Evolutionary conservation across 2,113 vertebrate genomes (phyloP).

Genomic region (Azemiops feae): DNA sequence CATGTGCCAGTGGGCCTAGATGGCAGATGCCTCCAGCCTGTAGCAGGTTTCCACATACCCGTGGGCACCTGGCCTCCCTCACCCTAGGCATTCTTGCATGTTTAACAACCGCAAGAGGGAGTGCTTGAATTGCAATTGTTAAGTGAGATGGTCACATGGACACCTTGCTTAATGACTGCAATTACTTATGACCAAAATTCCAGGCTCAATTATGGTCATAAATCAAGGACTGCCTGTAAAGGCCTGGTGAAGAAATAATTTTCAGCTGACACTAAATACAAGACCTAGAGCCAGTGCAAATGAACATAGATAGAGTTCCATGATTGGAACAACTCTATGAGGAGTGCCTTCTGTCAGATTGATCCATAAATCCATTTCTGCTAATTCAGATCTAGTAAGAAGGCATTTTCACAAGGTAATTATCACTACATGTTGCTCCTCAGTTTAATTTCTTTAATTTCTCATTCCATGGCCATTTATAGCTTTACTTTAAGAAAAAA

Average conservation of each 20-base stretch:
- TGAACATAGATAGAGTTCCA: neutral
- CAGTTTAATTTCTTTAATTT: neutral
- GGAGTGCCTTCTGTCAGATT: neutral
- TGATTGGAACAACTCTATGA: neutral
- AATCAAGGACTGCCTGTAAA: neutral
- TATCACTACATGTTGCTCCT: neutral
- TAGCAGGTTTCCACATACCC: neutral
- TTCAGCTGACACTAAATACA: neutral
- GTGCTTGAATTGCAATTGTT: neutral
- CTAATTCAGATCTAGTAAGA: neutral
- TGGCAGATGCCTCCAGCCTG: neutral
- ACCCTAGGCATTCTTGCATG: neutral
- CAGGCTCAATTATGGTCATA: neutral
- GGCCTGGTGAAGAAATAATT: neutral
- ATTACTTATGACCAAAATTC: neutral
- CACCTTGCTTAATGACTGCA: neutral
- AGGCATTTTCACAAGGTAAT: neutral
- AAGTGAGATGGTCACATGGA: neutral
- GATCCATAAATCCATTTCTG: neutral
- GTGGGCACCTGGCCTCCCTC: neutral
- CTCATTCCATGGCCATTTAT: neutral
- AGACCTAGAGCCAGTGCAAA: neutral
- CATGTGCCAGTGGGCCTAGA: neutral
- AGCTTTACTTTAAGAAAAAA: neutral
- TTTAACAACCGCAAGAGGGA: neutral